Percentiles rank a stretch among this genome's conserved stretches.
Conservation (phyloP, 2,113 vertebrate genomes). For the Pseudorhombus dupliciocellatus region DNA sequence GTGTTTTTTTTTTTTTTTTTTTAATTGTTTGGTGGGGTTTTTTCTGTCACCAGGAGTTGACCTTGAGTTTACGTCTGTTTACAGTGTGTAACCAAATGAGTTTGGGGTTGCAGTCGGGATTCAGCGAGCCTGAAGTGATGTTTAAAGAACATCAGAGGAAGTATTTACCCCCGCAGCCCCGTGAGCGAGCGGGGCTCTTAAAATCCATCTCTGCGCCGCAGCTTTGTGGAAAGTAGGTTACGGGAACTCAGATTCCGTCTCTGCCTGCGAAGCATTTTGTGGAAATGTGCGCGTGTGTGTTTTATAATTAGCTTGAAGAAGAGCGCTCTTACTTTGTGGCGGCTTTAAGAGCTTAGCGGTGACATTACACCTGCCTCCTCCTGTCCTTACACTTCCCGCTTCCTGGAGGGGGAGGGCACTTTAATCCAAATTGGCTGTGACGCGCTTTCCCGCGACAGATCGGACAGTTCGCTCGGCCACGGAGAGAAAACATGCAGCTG, state of each 20-base stretch:
- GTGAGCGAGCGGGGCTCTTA: background rate
- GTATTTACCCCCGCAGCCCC: constrained; percentile 30
- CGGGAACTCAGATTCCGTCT: constrained; percentile 35
- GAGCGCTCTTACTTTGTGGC: constrained; percentile 10
- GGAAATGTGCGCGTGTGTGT: constrained; percentile 1
- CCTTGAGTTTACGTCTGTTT: constrained; percentile 24
- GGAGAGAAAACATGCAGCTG: constrained; percentile 28
- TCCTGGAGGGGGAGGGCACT: constrained; percentile 15
- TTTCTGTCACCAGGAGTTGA: constrained; percentile 15
- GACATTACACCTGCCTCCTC: constrained; percentile 38
- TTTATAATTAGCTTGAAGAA: constrained; percentile 45
- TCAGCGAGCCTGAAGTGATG: constrained; percentile 24
- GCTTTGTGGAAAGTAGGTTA: constrained; percentile 53
- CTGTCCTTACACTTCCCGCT: constrained; percentile 23
- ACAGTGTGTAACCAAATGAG: constrained; percentile 5
- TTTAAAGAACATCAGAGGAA: constrained; percentile 28
- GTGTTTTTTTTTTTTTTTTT: background rate
- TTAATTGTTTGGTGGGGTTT: background rate
- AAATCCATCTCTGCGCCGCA: background rate
- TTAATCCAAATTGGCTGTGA: constrained; percentile 61
- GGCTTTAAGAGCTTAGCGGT: constrained; percentile 32
- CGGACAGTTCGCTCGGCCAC: constrained; percentile 9
- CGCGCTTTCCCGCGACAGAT: constrained; percentile 45
- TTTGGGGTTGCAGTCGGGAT: constrained; percentile 11
- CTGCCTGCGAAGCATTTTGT: constrained; percentile 9